Percentiles rank a stretch among this genome's conserved stretches.
phyloP scores from a whole-genome alignment of 2,888 invertebrate genomes.

The Dynastes hyllus region DNA sequence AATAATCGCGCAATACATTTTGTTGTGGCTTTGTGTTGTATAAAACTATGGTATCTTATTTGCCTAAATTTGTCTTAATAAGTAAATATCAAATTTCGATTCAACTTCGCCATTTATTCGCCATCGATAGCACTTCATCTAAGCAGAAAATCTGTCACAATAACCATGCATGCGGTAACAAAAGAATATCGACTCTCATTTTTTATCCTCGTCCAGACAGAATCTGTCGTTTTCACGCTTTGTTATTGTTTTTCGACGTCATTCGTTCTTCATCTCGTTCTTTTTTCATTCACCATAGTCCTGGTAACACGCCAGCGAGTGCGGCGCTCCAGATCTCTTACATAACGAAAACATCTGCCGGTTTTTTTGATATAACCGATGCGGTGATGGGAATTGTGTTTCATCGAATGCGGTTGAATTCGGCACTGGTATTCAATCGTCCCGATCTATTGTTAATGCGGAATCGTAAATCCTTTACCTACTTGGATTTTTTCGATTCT shows the following conservation, averaged over 20 bases:
- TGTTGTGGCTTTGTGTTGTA: too few relatives aligned
- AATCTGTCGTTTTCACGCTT: conserved; percentile 26
- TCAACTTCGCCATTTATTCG: too few relatives aligned
- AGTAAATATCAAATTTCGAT: too few relatives aligned
- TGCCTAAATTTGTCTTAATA: too few relatives aligned
- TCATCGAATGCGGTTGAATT: conserved; percentile 28
- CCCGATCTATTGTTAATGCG: conserved; percentile 32
- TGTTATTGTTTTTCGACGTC: conserved; percentile 28
- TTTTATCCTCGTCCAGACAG: background rate
- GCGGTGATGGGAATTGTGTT: conserved; percentile 1
- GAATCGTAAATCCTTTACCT: conserved; percentile 41
- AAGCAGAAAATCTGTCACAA: too few relatives aligned
- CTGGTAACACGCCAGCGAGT: background rate
- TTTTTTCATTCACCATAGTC: background rate
- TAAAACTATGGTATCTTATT: too few relatives aligned
- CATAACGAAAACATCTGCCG: conserved; percentile 32
- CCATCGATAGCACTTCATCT: too few relatives aligned
- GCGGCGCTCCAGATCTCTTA: conserved; percentile 9
- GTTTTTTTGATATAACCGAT: conserved; percentile 8
- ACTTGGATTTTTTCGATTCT: conserved; percentile 20
- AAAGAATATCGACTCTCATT: background rate
- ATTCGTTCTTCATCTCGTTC: conserved; percentile 7
- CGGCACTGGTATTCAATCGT: conserved; percentile 13
- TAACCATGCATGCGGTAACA: too few relatives aligned
- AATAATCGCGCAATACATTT: too few relatives aligned